These are phyloP conservation scores for Amblyjoppa fuscipennis DNA, from an alignment of 2,888 invertebrate species.

Conservation along the genomic window DNA sequence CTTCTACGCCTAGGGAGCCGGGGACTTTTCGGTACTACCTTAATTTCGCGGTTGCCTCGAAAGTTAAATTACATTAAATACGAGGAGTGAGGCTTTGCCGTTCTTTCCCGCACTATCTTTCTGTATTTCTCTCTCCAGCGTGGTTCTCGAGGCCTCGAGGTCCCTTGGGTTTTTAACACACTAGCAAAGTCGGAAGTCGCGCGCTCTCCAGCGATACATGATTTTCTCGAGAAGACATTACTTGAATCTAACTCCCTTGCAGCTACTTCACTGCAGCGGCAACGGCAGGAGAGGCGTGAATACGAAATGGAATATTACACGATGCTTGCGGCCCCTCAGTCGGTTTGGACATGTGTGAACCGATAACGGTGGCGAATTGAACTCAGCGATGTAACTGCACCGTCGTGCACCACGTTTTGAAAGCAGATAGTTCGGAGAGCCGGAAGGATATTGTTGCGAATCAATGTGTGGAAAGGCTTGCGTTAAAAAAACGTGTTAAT, in stretches of 20 bases:
- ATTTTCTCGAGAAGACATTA: slow-evolving; percentile 29
- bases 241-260: slow-evolving; percentile 14
- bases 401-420: background rate
- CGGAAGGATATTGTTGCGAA: background rate
- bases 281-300: slow-evolving; percentile 1
- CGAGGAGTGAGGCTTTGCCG: slow-evolving; percentile 60
- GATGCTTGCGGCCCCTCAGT: background rate
- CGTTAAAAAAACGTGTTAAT: background rate
- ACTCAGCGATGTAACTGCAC: background rate
- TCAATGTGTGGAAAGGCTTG: background rate
- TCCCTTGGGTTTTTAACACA: slow-evolving; percentile 65
- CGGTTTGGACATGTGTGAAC: background rate
- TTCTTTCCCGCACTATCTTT: slow-evolving; percentile 35
- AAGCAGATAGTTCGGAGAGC: background rate
- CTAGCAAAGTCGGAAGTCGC: slow-evolving; percentile 48
- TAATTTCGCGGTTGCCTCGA: slow-evolving; percentile 68
- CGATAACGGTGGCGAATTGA: background rate
- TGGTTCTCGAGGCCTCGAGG: slow-evolving; percentile 32
- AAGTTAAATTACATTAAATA: slow-evolving; percentile 71
- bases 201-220: slow-evolving; percentile 20
- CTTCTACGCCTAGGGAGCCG: slow-evolving; percentile 45
- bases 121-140: slow-evolving; percentile 32
- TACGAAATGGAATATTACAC: slow-evolving; percentile 43
- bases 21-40: slow-evolving; percentile 67
- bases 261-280: background rate